phyloP scores from a whole-genome alignment of 2,113 vertebrate genomes.

The Hippocampus barbouri region DNA sequence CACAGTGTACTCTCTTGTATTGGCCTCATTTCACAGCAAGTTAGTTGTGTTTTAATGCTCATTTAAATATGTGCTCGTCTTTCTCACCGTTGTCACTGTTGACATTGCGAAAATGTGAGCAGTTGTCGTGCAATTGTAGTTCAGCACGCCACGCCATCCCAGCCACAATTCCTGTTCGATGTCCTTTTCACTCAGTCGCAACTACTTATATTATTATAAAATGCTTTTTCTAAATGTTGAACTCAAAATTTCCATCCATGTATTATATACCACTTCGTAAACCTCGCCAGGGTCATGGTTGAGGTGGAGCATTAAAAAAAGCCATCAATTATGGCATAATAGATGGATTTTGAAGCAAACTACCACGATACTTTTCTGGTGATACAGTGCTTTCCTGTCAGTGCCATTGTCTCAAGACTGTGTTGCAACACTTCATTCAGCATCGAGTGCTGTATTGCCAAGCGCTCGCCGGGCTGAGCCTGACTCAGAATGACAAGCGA shows the following conservation, averaged over 20 bases:
- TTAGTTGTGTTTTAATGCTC: conserved; percentile 18
- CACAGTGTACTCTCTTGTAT: conserved; percentile 6
- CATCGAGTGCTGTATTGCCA: neutral
- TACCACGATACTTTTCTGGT: neutral
- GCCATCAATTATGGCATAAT: neutral
- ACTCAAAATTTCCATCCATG: too few relatives aligned
- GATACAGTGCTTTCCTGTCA: neutral
- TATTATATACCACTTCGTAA: too few relatives aligned
- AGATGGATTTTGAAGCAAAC: neutral
- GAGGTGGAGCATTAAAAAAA: neutral
- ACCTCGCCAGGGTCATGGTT: neutral
- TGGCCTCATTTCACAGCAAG: conserved; percentile 17
- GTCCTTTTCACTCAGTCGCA: too few relatives aligned
- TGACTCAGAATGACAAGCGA: conserved; percentile 22
- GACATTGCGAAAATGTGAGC: neutral
- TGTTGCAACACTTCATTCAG: neutral
- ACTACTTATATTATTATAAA: too few relatives aligned
- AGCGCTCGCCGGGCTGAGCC: neutral
- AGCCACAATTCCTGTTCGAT: neutral
- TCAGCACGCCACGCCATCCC: neutral
- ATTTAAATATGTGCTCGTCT: neutral
- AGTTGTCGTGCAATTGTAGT: neutral
- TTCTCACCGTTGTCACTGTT: neutral
- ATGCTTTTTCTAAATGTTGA: too few relatives aligned
- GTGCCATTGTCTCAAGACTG: neutral